Conservation (phyloP, 2,888 invertebrate species). For the Choristoneura rosaceana region DNA sequence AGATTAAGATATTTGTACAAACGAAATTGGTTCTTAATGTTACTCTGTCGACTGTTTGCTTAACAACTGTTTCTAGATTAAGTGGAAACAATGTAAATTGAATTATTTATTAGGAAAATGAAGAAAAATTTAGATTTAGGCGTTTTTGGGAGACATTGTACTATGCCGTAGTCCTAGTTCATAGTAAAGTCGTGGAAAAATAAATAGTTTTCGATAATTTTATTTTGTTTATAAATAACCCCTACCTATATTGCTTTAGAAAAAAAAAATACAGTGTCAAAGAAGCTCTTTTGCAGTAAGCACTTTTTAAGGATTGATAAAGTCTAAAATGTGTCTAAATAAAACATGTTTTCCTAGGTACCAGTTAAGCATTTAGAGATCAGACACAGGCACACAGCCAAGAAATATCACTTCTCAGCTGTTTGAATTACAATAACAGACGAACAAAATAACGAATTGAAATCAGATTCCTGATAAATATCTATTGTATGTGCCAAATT, state of each 20-base stretch:
- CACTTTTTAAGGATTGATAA: too few species aligned
- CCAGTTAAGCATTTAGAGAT: too few species aligned
- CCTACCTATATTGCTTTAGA: neutral
- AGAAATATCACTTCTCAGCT: too few species aligned
- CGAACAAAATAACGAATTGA: too few species aligned
- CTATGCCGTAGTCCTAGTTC: slow-evolving; percentile 38
- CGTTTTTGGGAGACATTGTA: slow-evolving; percentile 49
- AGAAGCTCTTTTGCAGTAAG: too few species aligned
- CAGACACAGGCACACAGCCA: too few species aligned
- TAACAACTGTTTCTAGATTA: neutral
- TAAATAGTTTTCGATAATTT: slow-evolving; percentile 71
- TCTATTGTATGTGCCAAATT: too few species aligned
- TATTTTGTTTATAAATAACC: slow-evolving; percentile 35
- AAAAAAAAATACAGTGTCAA: too few species aligned
- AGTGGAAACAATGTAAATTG: slow-evolving; percentile 47
- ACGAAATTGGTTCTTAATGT: slow-evolving; percentile 4
- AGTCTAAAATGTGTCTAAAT: too few species aligned
- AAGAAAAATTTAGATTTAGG: slow-evolving; percentile 51
- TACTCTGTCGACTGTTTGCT: slow-evolving; percentile 10
- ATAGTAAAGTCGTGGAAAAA: slow-evolving; percentile 62
- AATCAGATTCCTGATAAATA: too few species aligned
- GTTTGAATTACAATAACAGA: too few species aligned
- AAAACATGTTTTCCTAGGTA: too few species aligned
- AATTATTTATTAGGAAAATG: slow-evolving; percentile 49
- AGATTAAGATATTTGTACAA: neutral